Conservation (phyloP, 2,113 vertebrate genomes). For the Myotis lucifugus region DNA sequence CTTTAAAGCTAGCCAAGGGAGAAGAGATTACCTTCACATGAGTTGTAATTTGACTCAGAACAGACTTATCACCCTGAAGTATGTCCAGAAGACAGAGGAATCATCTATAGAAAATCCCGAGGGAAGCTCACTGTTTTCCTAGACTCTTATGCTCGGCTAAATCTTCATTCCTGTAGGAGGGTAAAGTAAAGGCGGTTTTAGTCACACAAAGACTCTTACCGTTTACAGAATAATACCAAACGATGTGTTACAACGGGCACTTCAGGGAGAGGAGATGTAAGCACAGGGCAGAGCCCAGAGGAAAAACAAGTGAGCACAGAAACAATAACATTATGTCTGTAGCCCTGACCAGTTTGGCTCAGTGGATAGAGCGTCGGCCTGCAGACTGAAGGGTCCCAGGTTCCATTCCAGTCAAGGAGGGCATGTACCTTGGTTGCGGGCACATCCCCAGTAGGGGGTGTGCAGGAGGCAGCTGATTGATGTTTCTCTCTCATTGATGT, state of each 20-base stretch:
- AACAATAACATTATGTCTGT: not conserved
- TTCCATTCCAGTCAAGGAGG: too few species aligned
- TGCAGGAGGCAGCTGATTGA: too few species aligned
- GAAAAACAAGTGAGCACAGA: not conserved
- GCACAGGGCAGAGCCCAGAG: not conserved
- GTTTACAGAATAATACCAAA: constrained; percentile 13
- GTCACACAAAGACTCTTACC: not conserved
- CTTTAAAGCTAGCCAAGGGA: not conserved
- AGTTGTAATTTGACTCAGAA: not conserved
- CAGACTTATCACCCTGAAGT: not conserved
- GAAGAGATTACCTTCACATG: not conserved
- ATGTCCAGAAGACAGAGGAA: not conserved
- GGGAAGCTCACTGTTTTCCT: not conserved
- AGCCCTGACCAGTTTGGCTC: not conserved
- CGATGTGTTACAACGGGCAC: not conserved
- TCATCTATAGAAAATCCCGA: not conserved
- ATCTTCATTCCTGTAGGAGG: not conserved
- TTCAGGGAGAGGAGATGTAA: not conserved
- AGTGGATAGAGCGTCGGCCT: too few species aligned
- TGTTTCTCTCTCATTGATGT: too few species aligned
- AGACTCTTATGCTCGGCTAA: not conserved
- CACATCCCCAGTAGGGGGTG: too few species aligned
- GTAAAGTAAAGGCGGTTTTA: not conserved
- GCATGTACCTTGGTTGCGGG: too few species aligned
- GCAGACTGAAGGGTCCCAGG: too few species aligned